phyloP scores from a whole-genome alignment of 1,140 invertebrate genomes.

The Oryctes rhinoceros region DNA sequence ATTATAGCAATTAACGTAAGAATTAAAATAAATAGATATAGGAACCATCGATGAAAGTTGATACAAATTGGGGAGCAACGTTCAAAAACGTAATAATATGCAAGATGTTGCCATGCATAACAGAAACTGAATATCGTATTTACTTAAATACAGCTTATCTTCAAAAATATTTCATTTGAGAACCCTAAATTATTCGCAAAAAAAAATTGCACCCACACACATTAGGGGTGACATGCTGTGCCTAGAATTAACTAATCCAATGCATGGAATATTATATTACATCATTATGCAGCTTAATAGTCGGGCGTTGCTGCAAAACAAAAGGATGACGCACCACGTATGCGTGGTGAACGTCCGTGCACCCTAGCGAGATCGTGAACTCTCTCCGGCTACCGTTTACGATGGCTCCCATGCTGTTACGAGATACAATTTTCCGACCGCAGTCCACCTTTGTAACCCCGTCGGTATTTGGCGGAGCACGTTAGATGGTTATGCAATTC shows the following conservation, averaged over 20 bases:
- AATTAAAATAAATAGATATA: too few species aligned
- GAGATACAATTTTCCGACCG: slow-evolving; percentile 1
- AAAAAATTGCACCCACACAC: too few species aligned
- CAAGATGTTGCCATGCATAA: too few species aligned
- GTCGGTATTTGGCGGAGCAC: not conserved
- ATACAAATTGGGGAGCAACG: too few species aligned
- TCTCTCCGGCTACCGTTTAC: not conserved
- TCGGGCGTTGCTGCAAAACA: not conserved
- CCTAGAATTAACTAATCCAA: not conserved
- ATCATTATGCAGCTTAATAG: not conserved
- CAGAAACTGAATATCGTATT: too few species aligned
- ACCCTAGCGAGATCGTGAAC: slow-evolving; percentile 13
- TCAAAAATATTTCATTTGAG: too few species aligned
- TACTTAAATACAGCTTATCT: too few species aligned
- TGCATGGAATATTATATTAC: not conserved
- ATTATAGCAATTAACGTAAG: too few species aligned
- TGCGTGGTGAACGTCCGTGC: slow-evolving; percentile 6
- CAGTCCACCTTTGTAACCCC: slow-evolving; percentile 12
- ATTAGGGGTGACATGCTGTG: not conserved
- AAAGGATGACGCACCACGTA: slow-evolving; percentile 1
- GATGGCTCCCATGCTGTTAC: not conserved
- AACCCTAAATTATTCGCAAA: too few species aligned
- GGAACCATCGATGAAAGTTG: too few species aligned
- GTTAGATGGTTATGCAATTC: not conserved
- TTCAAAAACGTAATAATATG: too few species aligned